phyloP scores from a whole-genome alignment of 2,888 invertebrate genomes.

The Eristalis tenax region DNA sequence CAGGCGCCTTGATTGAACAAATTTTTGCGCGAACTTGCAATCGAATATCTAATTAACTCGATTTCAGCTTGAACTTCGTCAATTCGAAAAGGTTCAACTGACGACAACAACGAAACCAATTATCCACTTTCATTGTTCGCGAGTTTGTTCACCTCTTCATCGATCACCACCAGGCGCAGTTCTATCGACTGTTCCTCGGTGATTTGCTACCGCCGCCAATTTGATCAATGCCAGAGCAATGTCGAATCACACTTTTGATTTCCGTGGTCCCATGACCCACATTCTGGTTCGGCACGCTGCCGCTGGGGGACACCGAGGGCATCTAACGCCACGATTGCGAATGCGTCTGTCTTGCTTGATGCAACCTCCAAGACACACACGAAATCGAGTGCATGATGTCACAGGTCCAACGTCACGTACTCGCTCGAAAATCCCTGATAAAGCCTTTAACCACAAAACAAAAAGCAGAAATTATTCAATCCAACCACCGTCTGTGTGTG shows the following conservation, averaged over 20 bases:
- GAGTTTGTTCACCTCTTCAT: background rate
- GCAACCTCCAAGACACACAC: background rate
- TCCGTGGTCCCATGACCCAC: slow-evolving; percentile 6
- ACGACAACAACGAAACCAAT: background rate
- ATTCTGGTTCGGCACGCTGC: background rate
- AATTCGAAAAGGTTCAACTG: background rate
- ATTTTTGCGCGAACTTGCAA: background rate
- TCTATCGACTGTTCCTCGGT: background rate
- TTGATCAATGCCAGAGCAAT: background rate
- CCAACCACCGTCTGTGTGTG: background rate
- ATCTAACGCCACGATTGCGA: background rate
- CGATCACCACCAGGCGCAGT: background rate
- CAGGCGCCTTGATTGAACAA: background rate
- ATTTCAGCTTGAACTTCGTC: background rate
- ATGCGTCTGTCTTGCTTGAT: background rate
- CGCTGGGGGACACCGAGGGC: background rate
- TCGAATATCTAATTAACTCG: background rate
- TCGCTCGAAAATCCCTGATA: background rate
- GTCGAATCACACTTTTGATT: background rate
- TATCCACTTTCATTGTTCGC: background rate
- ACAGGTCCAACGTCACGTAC: background rate
- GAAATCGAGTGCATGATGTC: background rate
- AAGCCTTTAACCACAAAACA: background rate
- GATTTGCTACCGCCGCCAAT: background rate
- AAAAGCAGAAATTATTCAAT: background rate